Conservation (phyloP, 1,140 invertebrate species). For the Drosophila equinoxialis region DNA sequence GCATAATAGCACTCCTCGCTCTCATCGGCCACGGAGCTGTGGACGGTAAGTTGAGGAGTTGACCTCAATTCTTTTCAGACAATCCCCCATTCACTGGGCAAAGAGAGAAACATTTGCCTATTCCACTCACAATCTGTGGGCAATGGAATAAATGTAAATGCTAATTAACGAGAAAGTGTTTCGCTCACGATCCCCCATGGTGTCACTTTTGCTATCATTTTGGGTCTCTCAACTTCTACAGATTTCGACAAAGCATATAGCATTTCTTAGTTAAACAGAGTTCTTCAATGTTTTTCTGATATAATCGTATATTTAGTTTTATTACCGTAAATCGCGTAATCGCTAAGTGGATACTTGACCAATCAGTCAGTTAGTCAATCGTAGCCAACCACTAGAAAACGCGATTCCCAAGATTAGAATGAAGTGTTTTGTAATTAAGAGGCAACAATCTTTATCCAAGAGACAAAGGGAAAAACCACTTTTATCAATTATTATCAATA, state of each 20-base stretch:
- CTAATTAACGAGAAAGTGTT: constrained; percentile 53
- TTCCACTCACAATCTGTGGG: constrained; percentile 42
- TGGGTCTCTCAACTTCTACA: too few relatives aligned
- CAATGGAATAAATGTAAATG: constrained; percentile 24
- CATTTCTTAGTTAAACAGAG: too few relatives aligned
- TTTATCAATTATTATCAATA: neutral
- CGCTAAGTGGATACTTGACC: constrained; percentile 25
- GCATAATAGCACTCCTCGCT: constrained; percentile 35
- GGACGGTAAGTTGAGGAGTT: constrained; percentile 48
- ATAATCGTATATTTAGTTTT: too few relatives aligned
- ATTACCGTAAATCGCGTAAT: constrained; percentile 23
- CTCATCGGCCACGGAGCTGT: constrained; percentile 43
- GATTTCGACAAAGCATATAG: too few relatives aligned
- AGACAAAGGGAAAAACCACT: neutral
- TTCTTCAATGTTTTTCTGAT: too few relatives aligned
- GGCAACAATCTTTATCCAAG: neutral
- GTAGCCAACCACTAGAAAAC: neutral
- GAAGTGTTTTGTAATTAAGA: constrained; percentile 24
- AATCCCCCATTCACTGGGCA: neutral
- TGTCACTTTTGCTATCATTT: constrained; percentile 17
- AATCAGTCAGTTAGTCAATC: neutral
- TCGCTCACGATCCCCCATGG: neutral
- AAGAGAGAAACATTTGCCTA: constrained; percentile 32
- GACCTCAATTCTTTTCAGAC: constrained; percentile 38
- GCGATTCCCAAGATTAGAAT: constrained; percentile 22